Evolutionary conservation across 1,140 invertebrate species (phyloP).

Genomic region (Drosophila tropicalis): DNA sequence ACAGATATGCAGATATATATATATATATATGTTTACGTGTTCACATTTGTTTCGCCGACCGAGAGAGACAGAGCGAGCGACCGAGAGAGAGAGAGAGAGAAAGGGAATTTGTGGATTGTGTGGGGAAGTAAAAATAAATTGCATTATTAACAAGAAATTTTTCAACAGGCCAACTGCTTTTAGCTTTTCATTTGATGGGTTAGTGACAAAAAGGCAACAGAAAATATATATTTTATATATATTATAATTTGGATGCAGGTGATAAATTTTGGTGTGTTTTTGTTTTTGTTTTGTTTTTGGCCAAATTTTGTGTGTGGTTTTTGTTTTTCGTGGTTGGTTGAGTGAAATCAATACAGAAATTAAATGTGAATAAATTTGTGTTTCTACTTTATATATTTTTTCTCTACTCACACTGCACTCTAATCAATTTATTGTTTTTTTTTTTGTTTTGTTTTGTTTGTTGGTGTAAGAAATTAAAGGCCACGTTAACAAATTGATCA

Average conservation of each 20-base stretch:
- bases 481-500: conserved; percentile 18
- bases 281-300: neutral
- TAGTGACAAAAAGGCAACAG: neutral
- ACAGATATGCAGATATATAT: conserved; percentile 12
- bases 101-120: neutral
- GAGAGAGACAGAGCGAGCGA: neutral
- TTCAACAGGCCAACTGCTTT: neutral
- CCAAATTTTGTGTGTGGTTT: neutral
- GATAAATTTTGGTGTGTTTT: neutral
- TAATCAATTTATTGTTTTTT: conserved; percentile 7
- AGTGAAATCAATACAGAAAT: conserved; percentile 10
- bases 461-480: conserved; percentile 1
- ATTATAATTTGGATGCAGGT: no score
- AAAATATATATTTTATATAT: neutral
- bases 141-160: conserved; percentile 15
- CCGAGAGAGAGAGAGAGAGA: neutral
- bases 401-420: conserved; percentile 17
- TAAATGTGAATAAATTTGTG: neutral
- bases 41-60: conserved; percentile 5
- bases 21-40: conserved; percentile 7
- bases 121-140: conserved; percentile 12
- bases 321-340: neutral
- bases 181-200: conserved; percentile 9
- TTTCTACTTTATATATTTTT: neutral
- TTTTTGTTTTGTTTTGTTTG: no score